A percentile compares a stretch with the other conserved stretches of the same genome.
Conservation (phyloP, 2,797 vertebrate genomes). For the Hylomyscus alleni region DNA sequence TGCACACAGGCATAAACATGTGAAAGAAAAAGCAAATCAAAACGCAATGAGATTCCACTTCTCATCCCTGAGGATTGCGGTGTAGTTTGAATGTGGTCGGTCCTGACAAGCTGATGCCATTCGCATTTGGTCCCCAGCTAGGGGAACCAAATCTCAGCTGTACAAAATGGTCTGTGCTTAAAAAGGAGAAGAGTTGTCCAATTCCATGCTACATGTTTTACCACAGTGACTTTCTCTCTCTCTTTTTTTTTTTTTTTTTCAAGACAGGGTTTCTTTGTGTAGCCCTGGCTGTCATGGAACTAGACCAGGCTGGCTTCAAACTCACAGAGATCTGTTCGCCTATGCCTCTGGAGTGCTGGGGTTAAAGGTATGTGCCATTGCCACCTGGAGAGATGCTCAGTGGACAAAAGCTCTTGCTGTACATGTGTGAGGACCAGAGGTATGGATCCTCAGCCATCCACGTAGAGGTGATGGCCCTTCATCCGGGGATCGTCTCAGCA, state of each 20-base stretch:
- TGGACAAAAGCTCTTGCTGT: background rate
- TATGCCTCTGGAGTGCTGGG: background rate
- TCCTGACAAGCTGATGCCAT: too few species aligned
- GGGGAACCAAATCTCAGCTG: background rate
- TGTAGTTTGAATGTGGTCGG: background rate
- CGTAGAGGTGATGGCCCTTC: background rate
- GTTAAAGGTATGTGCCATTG: background rate
- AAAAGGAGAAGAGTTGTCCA: background rate
- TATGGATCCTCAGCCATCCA: background rate
- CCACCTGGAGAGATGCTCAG: background rate
- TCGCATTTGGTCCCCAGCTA: background rate
- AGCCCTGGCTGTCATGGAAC: background rate
- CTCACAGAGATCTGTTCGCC: background rate
- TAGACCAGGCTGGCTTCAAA: background rate
- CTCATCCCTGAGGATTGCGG: rapidly evolving
- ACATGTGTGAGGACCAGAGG: background rate
- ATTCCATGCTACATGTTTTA: background rate
- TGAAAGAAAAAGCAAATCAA: background rate
- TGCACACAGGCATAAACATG: too few species aligned
- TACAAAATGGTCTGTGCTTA: background rate
- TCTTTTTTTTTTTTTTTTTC: background rate
- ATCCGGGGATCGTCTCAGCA: background rate
- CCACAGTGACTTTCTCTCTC: background rate
- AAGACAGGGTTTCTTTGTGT: background rate
- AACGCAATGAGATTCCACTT: background rate